Percentiles rank a stretch among this genome's conserved stretches.
phyloP scores from a whole-genome alignment of 2,888 invertebrate genomes.

The Notodonta ziczac region DNA sequence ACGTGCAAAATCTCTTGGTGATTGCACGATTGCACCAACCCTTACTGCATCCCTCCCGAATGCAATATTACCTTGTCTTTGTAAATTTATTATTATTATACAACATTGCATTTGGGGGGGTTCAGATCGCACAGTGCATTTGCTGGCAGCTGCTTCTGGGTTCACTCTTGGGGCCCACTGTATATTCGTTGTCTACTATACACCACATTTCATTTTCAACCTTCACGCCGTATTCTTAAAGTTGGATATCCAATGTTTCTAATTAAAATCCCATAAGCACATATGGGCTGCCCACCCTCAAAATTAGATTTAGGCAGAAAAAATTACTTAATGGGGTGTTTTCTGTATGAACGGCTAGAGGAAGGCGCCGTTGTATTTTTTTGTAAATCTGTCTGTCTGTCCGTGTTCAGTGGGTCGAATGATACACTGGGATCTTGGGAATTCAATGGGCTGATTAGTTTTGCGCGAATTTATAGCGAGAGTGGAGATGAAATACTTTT shows the following conservation, averaged over 20 bases:
- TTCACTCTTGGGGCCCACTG: slow-evolving; percentile 49
- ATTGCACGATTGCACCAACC: slow-evolving; percentile 72
- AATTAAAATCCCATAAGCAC: slow-evolving; percentile 67
- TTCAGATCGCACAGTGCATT: slow-evolving; percentile 70
- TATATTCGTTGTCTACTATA: slow-evolving; percentile 5
- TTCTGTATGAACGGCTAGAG: slow-evolving; percentile 72
- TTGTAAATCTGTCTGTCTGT: slow-evolving; percentile 53
- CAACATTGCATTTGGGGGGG: slow-evolving; percentile 75
- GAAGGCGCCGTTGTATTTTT: slow-evolving; percentile 52
- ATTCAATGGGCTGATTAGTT: slow-evolving; percentile 33
- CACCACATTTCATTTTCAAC: slow-evolving; percentile 34
- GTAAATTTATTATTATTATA: slow-evolving; percentile 80
- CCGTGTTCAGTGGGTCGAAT: slow-evolving; percentile 44
- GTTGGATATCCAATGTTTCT: slow-evolving; percentile 33
- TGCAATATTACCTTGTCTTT: slow-evolving; percentile 74
- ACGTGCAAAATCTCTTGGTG: slow-evolving; percentile 58
- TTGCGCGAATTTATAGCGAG: slow-evolving; percentile 19
- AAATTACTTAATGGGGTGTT: slow-evolving; percentile 82
- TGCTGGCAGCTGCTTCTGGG: slow-evolving; percentile 69
- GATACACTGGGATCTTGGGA: slow-evolving; percentile 44
- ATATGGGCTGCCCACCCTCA: slow-evolving; percentile 78
- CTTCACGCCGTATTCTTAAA: slow-evolving; percentile 29
- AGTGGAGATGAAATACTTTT: slow-evolving; percentile 5
- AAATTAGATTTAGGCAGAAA: slow-evolving; percentile 78
- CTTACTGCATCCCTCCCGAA: slow-evolving; percentile 56